Evolutionary conservation across 2,113 vertebrate genomes (phyloP), one percentile per base, ranked within the genome.

Genomic region (Hemichromis elongatus): DNA sequence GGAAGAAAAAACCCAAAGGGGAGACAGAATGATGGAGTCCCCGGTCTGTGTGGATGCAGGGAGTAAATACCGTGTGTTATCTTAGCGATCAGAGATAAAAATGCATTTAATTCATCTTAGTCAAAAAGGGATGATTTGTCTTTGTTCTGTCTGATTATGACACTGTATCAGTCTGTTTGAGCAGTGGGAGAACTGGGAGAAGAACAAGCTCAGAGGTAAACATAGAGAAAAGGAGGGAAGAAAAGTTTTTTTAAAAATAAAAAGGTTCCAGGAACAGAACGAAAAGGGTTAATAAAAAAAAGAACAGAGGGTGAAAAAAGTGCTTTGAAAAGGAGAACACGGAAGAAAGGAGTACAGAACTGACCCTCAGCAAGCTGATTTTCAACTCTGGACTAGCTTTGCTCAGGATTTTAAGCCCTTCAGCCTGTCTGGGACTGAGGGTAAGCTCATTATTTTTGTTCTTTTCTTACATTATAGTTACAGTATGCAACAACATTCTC

Each of bases 401-500:
- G 55, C 30, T 59, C 21, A 1, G 86, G 86, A 90, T 73, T 81
- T 52, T 91, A 68, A 91, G n/a, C 83, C 75, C 83, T 56, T 86
- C 93, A 81, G 81, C 86, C 61, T 80, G 87, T 81, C 53, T 55
- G 30, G 53, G 18, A 88, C 56, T 88, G 9, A 80, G 80, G 24
- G 89, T 95, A 93, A 95, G 93, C 90, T 86, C 55, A 75, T 93
- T 91, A 90, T 37, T 54, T 63, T 37, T 70, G 9, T 84, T 86
- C 3, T 52, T 83, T 85, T 50, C 45, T 68, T 68, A 83, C 53
- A 45, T 70, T 88, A 40, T 19, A 75, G 0, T 33, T 33, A 19
- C 9, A 52, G n/a, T 30, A 30, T n/a, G 9, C 10, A 0, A 1
- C 59, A 63, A 63, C 59, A 63, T 52, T 75, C 42, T 52, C 16